Conservation (phyloP, 1,140 invertebrate genomes). For the Wiebesia pumilae region DNA sequence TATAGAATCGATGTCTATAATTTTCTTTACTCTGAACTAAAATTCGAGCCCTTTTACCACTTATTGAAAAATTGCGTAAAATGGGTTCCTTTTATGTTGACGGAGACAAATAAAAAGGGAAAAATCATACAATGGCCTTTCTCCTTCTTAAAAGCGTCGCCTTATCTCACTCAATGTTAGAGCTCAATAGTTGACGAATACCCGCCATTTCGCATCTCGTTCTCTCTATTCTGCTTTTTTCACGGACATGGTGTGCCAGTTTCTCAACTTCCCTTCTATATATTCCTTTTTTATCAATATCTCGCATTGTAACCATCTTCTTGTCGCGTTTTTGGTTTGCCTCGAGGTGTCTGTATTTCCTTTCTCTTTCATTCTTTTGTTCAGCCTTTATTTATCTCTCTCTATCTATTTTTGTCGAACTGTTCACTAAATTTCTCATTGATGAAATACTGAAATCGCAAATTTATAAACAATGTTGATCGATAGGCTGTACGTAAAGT, state of each 20-base stretch:
- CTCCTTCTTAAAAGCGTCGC: not conserved
- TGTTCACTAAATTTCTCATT: too few species aligned
- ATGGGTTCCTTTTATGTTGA: not conserved
- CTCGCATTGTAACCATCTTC: not conserved
- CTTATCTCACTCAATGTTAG: conserved; percentile 48
- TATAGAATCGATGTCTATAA: conserved; percentile 20
- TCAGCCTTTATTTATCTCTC: not conserved
- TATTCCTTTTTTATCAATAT: conserved; percentile 24
- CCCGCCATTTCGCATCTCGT: conserved; percentile 37
- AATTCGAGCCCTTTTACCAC: conserved; percentile 31
- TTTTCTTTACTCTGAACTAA: conserved; percentile 10
- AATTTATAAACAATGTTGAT: too few species aligned
- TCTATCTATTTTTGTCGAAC: not conserved
- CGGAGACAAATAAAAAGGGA: not conserved
- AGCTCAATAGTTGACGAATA: conserved; percentile 53
- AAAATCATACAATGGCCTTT: conserved; percentile 7
- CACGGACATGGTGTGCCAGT: too few species aligned
- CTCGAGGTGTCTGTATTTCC: not conserved
- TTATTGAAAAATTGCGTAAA: conserved; percentile 50
- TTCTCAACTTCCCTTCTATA: not conserved
- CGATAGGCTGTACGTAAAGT: too few species aligned
- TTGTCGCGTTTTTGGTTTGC: not conserved
- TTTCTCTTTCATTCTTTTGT: not conserved
- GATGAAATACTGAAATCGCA: too few species aligned
- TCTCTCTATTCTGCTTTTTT: conserved; percentile 3